Evolutionary conservation across 2,113 vertebrate species (phyloP), one percentile per base, ranked within the genome.

Genomic region (Cinclus mexicanus): DNA sequence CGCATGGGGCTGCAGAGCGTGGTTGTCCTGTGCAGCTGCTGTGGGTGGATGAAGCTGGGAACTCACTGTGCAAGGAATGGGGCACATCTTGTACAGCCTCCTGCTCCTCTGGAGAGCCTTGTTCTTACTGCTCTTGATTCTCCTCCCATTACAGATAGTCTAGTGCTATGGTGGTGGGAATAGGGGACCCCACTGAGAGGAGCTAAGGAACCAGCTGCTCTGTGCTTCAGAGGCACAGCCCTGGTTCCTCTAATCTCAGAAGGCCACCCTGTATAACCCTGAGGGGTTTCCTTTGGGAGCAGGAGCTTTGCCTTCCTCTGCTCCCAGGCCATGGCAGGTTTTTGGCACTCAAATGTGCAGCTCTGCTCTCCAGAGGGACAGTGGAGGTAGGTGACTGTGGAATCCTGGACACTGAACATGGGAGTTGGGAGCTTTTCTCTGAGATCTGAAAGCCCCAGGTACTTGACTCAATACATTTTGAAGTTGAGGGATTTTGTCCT

Each of bases 181-280:
- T 89, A 92, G 88, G 69, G n/a, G 47, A 79, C 67, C 89, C 85
- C 60, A 10, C 82, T 82, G 95, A 80, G 91, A 70, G 81, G 57
- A 84, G 57, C 49, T 57, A 18, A 53, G 85, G 91, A 25, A 71
- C 39, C 87, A 83, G 91, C 89, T 90, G 94, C 60, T 94, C 69
- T 49, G 29, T 31, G 83, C 63, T 89, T 77, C 55, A 52, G 2
- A 93, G 79, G 56, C 89, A 86, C 55, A 72, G 18, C 44, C 37
- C 67, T 56, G 49, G 35, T 42, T 78, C 50, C 37, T 63, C n/a
- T 70, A 2, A 39, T 33, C 90, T 77, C 78, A 57, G 69, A 31
- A 42, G 19, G 63, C 41, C 75, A 50, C 50, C 47, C 59, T 42
- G 2, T 4, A 0, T 26, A 77, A 47, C 46, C 79, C 55, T 15